Percentiles rank a stretch among this genome's conserved stretches.
phyloP scores from a whole-genome alignment of 1,140 invertebrate genomes.

The Drosophila yakuba region DNA sequence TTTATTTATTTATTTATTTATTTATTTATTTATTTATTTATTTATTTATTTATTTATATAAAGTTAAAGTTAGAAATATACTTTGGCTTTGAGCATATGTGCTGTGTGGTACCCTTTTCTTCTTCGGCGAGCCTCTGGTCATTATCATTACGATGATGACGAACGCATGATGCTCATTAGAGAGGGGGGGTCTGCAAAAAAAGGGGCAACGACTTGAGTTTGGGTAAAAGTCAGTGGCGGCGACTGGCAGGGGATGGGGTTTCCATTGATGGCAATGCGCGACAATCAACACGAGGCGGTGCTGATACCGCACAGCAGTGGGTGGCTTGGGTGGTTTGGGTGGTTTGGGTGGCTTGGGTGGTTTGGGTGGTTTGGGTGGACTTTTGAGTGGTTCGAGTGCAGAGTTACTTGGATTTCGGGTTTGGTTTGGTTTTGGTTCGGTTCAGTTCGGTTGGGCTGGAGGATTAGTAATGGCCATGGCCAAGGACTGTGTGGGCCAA shows the following conservation, averaged over 20 bases:
- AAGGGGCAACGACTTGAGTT: constrained; percentile 15
- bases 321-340: not conserved
- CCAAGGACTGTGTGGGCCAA: constrained; percentile 29
- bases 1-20: no score
- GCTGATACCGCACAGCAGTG: constrained; percentile 65
- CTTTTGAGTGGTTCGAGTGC: not conserved
- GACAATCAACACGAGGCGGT: constrained; percentile 74
- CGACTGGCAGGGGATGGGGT: constrained; percentile 22
- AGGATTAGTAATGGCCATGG: constrained; percentile 69
- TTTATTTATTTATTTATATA: no score
- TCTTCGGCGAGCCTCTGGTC: constrained; percentile 10
- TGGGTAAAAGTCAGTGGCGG: not conserved
- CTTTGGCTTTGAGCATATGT: no score
- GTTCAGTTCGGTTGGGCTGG: constrained; percentile 40
- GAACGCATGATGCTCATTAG: constrained; percentile 70
- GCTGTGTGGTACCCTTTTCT: not conserved
- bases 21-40: no score
- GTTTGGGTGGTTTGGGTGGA: constrained; percentile 3
- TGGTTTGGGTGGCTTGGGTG: constrained; percentile 3
- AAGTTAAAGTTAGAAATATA: no score
- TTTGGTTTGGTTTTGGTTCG: constrained; percentile 19
- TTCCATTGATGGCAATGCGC: constrained; percentile 73
- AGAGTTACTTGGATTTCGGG: constrained; percentile 32
- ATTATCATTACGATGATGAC: constrained; percentile 34
- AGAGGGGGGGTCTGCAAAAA: not conserved